A percentile compares a stretch with the other conserved stretches of the same genome.
phyloP scores from a whole-genome alignment of 2,113 vertebrate species.

The Platysteira castanea region DNA sequence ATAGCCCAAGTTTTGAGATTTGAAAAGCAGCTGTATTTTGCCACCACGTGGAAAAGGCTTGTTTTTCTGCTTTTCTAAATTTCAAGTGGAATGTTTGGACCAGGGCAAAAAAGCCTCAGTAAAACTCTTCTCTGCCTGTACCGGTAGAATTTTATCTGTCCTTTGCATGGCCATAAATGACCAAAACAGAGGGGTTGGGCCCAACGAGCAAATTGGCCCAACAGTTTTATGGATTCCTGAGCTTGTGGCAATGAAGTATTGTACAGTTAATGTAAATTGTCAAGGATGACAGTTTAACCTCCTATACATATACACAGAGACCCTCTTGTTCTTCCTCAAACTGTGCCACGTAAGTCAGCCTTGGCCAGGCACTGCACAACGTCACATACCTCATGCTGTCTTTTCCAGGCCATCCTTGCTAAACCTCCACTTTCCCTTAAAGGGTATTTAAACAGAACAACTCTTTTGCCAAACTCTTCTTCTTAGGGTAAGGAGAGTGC shows the following conservation, averaged over 20 bases:
- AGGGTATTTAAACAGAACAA: neutral
- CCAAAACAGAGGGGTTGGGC: neutral
- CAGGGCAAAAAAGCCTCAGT: neutral
- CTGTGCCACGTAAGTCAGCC: neutral
- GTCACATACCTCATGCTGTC: neutral
- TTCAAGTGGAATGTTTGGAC: neutral
- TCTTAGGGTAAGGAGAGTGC: neutral
- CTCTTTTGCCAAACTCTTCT: neutral
- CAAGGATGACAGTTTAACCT: neutral
- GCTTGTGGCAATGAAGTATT: neutral
- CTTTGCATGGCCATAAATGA: neutral
- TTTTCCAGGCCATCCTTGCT: neutral
- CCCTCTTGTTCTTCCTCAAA: slow-evolving; percentile 16
- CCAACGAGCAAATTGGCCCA: neutral
- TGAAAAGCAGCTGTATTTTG: slow-evolving; percentile 38
- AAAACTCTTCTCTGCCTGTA: neutral
- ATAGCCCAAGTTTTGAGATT: neutral
- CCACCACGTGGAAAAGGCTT: neutral
- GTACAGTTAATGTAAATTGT: neutral
- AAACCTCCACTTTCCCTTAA: neutral
- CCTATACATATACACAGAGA: neutral
- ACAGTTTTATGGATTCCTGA: neutral
- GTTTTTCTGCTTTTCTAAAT: neutral
- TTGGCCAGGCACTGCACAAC: neutral
- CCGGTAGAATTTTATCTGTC: neutral